These are phyloP conservation scores for Drosophila pallidifrons DNA, from an alignment of 1,140 invertebrate species.

Conservation along the genomic window DNA sequence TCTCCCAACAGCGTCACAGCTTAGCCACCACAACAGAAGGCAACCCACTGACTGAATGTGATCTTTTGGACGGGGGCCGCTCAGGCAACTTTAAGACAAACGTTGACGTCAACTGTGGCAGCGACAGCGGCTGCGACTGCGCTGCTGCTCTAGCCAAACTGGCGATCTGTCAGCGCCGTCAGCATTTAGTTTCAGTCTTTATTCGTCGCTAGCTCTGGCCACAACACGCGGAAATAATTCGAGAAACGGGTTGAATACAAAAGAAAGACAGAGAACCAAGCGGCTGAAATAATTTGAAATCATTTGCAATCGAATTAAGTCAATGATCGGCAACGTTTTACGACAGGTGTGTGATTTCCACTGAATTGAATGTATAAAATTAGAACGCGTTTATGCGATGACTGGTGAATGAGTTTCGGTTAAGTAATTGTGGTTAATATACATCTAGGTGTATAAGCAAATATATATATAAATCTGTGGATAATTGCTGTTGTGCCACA, in stretches of 20 bases:
- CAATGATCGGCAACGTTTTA: conserved; percentile 31
- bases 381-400: conserved; percentile 34
- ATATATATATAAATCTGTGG: conserved; percentile 15
- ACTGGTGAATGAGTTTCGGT: conserved; percentile 42
- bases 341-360: conserved; percentile 31
- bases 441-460: conserved; percentile 31
- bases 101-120: conserved; percentile 5
- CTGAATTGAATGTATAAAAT: conserved; percentile 19
- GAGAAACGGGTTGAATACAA: background rate
- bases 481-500: conserved; percentile 34
- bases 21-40: conserved; percentile 32
- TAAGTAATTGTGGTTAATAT: conserved; percentile 37
- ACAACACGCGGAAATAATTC: conserved; percentile 64
- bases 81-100: conserved; percentile 69
- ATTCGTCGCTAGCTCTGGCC: conserved; percentile 64
- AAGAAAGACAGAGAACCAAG: conserved; percentile 20
- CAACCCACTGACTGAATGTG: conserved; percentile 55
- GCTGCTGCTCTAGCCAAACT: conserved; percentile 49
- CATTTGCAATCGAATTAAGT: conserved; percentile 41
- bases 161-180: conserved; percentile 67
- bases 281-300: conserved; percentile 32
- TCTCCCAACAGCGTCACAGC: conserved; percentile 8
- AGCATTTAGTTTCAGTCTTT: conserved; percentile 60
- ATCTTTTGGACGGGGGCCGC: conserved; percentile 57
- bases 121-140: conserved; percentile 13